Base-by-base conservation (phyloP, 2,113 vertebrate species). In the Strix uralensis region DNA sequence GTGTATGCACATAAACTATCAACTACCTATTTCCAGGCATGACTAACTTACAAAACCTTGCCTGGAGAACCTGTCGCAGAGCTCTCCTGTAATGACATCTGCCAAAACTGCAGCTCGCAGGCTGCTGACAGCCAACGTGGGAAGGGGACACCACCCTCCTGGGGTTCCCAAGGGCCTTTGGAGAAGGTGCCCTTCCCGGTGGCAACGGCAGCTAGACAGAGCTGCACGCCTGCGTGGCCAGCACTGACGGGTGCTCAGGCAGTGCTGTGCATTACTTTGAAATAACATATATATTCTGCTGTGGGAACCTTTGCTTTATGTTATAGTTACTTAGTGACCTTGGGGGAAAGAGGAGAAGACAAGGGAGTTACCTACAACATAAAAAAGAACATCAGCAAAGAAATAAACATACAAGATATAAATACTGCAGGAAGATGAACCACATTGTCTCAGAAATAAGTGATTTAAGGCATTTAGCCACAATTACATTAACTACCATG, bases 401-500 rank as follows among this genome's bases (percentile, higher is more conserved):
- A 62, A 70, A 67, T 13, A 42, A 69, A 72, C 29, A 25, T 10
- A 5, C 2, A 27, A 59, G 61, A 47, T 15, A 85, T 6, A 75
- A 82, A 54, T 82, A 58, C 27, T 46, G 40, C 71, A 70, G 0
- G 2, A 49, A 61, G 81, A 77, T 7, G n/a, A 95, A 44, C 14
- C 40, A 55, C 62, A 30, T 4, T 66, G 58, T 70, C 80, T 86
- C 73, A 54, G 80, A 96, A 95, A 81, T 20, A 73, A 95, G 92
- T 73, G 77, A 88, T 86, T 95, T 94, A 51, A 71, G 86, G 77
- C 65, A 71, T 83, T 95, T 90, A 94, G 85, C 90, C 79, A 92
- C 96, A 91, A 92, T 96, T 96, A 94, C 62, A 74, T 84, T 72
- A 93, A 94, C 87, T 83, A 69, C 82, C 92, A 77, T 36, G 70